A percentile compares a stretch with the other conserved stretches of the same genome.
Evolutionary conservation across 2,888 invertebrate genomes (phyloP).

Genomic region (Pilophorus perplexus): DNA sequence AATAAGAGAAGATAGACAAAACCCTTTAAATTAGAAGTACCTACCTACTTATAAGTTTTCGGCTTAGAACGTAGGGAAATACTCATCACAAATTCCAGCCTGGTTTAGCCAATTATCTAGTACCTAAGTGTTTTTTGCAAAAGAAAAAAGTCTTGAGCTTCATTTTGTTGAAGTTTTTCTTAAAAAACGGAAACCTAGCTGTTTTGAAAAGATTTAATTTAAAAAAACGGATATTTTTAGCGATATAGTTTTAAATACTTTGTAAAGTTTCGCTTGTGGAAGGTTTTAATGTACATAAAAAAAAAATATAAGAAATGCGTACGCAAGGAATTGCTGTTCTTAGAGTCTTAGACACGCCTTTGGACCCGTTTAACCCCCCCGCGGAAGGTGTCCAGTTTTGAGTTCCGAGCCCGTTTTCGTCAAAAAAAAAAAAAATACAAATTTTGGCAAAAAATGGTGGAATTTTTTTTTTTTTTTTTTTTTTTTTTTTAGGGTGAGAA

Average conservation of each 20-base stretch:
- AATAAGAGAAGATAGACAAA: neutral
- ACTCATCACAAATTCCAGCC: conserved; percentile 19
- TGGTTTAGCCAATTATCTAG: conserved; percentile 25
- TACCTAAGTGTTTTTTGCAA: conserved; percentile 17
- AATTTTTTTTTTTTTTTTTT: too few species aligned
- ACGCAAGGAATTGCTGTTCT: conserved; percentile 32
- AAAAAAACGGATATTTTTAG: too few species aligned
- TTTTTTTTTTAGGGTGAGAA: too few species aligned
- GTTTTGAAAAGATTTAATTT: too few species aligned
- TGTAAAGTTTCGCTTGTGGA: conserved; percentile 5
- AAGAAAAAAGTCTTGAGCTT: conserved; percentile 11
- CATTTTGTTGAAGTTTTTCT: neutral
- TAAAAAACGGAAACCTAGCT: too few species aligned
- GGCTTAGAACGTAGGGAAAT: neutral
- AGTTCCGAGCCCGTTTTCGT: too few species aligned
- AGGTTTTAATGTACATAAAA: conserved; percentile 12
- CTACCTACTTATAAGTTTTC: too few species aligned
- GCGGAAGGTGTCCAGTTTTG: too few species aligned
- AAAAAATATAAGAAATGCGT: neutral
- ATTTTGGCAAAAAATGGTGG: neutral
- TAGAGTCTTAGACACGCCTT: conserved; percentile 17
- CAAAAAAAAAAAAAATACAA: neutral
- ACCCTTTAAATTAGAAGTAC: neutral
- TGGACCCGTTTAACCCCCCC: neutral
- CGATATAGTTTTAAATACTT: neutral